Base-by-base conservation (phyloP, 2,888 invertebrate species). In the Drosophila algonquin region DNA sequence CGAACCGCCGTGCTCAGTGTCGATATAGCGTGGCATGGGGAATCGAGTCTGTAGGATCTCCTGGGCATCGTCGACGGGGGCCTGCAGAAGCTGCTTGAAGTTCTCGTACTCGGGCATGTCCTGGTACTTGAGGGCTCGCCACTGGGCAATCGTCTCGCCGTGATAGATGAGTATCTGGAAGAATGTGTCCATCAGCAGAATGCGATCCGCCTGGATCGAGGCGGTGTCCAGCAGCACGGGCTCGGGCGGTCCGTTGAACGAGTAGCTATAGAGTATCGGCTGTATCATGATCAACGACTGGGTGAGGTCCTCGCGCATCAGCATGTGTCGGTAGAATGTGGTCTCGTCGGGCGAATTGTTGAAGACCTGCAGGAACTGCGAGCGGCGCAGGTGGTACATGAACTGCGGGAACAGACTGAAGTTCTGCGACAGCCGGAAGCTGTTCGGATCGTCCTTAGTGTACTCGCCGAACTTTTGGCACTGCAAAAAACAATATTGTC, bases 301-400 rank as follows among this genome's bases (percentile, higher is more conserved):
- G 0, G 98, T 97, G 79, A 99, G 94, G 92, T 99, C 98, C 93
- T 99, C 99, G 60, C 98, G 95, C 96, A 98, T 97, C 88, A 99
- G 93, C 96, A 98, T 98, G 93, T 99, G 99, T 84, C 98, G 96
- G 92, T 99, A 99, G 93, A 98, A 99, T 24, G 98, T 98, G 14
- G 99, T 99, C 93, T 99, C 99, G 93, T 99, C 99, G 0, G 99
- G 99, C 47, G 98, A 99, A 94, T 99, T 99, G 93, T 99, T 99
- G 93, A 99, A 99, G 52, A 99, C 99, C 94, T 99, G 99, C 77
- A 99, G 94, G 93, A 99, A 99, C 93, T 99, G 99, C 30, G 99
- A 99, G 80, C 99, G 95, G 50, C 99, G 94, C 89, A 99, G 93
- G 91, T 99, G 99, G 93, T 99, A 99, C 99, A 99, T 99, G 93